Base-by-base conservation (phyloP, 2,113 vertebrate genomes). In the Morone saxatilis region DNA sequence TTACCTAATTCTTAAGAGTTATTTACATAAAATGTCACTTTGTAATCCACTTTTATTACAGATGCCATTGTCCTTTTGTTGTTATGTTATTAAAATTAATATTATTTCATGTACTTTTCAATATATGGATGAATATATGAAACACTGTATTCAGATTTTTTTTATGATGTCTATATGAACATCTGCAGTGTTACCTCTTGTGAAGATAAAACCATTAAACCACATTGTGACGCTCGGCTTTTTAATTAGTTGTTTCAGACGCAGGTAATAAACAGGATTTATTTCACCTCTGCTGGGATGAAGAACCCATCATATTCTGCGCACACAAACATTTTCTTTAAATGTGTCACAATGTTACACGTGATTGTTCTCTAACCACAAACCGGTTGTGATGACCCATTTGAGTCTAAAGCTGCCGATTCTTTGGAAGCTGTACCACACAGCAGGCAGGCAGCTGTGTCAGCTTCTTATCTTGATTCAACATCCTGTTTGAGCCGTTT, bases 1-100 rank as follows among this genome's bases (percentile, higher is more conserved):
- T 97, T 97, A 96, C 96, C 96, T 95, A 94, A 98, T 96, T 95
- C 95, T 93, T 92, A 91, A 95, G 88, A 94, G 83, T 88, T 95
- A 94, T 95, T 95, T 94, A 92, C 94, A 92, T 92, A 77, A 94
- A 94, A 90, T 93, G 93, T 95, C 91, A 93, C 93, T 95, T 94
- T 95, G 93, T 93, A 95, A 95, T 94, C 93, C 90, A 92, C 93
- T 94, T 95, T 94, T 94, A 95, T 97, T 96, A 96, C 95, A 94
- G 93, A 95, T 96, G 94, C 95, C 91, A 84, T 95, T 95, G 90
- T 94, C 83, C 80, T 90, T 91, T 95, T 95, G 83, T 95, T 95
- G 84, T 94, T 94, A 90, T 95, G 91, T 89, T 94, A 94, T 95
- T 94, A 94, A 95, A 94, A 91, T 93, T 95, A 95, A 95, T 93